A percentile compares a stretch with the other conserved stretches of the same genome.
Evolutionary conservation across 2,113 vertebrate species (phyloP).

Genomic region (Erythrocercus mccallii): DNA sequence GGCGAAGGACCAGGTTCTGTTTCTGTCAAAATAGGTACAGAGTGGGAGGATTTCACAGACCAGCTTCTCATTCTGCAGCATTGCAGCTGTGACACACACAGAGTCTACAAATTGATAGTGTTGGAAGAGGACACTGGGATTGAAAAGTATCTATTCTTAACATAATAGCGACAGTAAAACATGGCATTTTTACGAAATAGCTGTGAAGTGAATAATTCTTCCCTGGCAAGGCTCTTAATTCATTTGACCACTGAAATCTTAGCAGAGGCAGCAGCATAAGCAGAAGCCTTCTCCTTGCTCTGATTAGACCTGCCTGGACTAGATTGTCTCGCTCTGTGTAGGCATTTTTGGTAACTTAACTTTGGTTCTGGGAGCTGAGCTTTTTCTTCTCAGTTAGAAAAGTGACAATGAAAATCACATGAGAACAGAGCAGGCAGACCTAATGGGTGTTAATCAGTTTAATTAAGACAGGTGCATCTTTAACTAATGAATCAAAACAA

Average conservation of each 20-base stretch:
- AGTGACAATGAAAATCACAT: not conserved
- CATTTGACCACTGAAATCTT: not conserved
- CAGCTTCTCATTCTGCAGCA: not conserved
- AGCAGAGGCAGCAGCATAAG: not conserved
- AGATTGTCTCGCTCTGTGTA: not conserved
- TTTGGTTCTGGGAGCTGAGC: not conserved
- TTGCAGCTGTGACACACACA: not conserved
- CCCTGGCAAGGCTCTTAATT: not conserved
- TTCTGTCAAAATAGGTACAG: not conserved
- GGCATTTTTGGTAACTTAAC: not conserved
- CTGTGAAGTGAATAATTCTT: not conserved
- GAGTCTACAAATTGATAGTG: not conserved
- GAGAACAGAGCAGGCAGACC: not conserved
- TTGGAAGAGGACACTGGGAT: not conserved
- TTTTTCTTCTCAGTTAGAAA: not conserved
- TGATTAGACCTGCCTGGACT: not conserved
- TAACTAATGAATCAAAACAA: conserved; percentile 26
- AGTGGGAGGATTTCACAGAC: not conserved
- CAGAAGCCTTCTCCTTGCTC: not conserved
- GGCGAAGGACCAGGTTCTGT: not conserved
- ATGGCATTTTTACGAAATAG: not conserved
- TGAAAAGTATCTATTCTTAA: not conserved
- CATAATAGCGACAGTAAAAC: not conserved
- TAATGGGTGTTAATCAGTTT: not conserved
- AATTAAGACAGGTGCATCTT: not conserved